Conservation (phyloP, 2,888 invertebrate species). For the Lissocephala sabroskyi region DNA sequence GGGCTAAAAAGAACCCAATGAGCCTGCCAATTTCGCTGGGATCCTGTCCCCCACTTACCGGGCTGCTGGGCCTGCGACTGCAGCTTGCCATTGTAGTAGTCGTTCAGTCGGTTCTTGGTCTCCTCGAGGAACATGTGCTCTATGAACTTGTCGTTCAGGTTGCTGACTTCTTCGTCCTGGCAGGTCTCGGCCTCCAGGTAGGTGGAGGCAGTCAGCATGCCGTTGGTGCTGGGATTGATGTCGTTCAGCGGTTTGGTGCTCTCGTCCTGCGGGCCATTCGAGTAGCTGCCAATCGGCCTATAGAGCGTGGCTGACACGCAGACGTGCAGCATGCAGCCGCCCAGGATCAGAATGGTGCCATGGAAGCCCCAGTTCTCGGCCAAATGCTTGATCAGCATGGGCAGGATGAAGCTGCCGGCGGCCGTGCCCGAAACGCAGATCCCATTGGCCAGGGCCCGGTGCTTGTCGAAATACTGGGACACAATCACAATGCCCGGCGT, state of each 20-base stretch:
- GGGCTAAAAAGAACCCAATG: conserved; percentile 29
- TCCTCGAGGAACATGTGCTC: conserved; percentile 72
- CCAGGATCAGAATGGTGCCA: conserved; percentile 80
- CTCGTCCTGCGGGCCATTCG: conserved; percentile 39
- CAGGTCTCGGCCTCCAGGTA: conserved; percentile 71
- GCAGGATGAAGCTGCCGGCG: conserved; percentile 84
- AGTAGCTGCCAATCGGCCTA: conserved; percentile 73
- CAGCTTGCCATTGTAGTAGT: conserved; percentile 64
- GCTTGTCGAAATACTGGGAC: conserved; percentile 85
- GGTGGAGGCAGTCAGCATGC: conserved; percentile 70
- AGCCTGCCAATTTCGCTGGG: too few species aligned
- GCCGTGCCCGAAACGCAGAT: conserved; percentile 87
- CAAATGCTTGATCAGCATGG: conserved; percentile 81
- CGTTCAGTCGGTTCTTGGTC: conserved; percentile 71
- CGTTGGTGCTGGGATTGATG: conserved; percentile 66
- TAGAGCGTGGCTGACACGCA: conserved; percentile 82
- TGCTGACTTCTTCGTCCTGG: conserved; percentile 43
- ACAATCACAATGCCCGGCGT: conserved; percentile 87
- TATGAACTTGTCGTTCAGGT: conserved; percentile 70
- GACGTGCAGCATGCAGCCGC: conserved; percentile 83
- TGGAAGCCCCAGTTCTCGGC: conserved; percentile 82
- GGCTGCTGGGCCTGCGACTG: conserved; percentile 20
- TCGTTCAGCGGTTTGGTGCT: conserved; percentile 62
- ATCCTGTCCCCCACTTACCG: too few species aligned
- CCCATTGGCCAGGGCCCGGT: conserved; percentile 84